Evolutionary conservation across 2,888 invertebrate genomes (phyloP).

Genomic region (Sclerodermus sp.): DNA sequence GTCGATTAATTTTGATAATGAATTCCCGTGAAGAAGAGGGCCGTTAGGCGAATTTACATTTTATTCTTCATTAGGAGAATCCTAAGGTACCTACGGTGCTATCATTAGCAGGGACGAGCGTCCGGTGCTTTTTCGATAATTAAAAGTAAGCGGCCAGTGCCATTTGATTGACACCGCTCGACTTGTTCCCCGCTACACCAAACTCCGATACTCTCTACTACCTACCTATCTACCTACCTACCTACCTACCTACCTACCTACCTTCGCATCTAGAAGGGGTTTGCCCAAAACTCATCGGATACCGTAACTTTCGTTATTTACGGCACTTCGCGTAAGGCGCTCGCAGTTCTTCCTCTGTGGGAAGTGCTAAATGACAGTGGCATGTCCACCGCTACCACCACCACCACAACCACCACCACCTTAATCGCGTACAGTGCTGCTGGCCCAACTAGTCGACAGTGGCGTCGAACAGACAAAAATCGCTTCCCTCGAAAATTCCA

Average conservation of each 20-base stretch:
- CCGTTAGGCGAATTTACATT: conserved; percentile 15
- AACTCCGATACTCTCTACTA: too few species aligned
- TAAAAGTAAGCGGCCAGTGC: conserved; percentile 23
- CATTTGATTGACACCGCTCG: conserved; percentile 31
- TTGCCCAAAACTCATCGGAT: conserved; percentile 3
- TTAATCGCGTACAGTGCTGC: conserved; percentile 5
- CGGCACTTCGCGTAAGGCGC: conserved; percentile 12
- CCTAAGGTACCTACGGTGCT: background rate
- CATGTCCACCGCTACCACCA: conserved; percentile 12
- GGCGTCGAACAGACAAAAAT: conserved; percentile 15
- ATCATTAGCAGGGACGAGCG: conserved; percentile 20
- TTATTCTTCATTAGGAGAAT: conserved; percentile 5
- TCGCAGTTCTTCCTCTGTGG: conserved; percentile 19
- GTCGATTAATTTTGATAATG: conserved; percentile 12
- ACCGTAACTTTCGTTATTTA: conserved; percentile 27
- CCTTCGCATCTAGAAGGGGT: conserved; percentile 7
- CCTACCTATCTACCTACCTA: too few species aligned
- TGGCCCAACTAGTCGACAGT: conserved; percentile 9
- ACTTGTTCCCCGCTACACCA: conserved; percentile 18
- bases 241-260: too few species aligned
- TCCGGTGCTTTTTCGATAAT: conserved; percentile 27
- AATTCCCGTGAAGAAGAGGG: conserved; percentile 6
- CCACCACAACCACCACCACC: too few species aligned
- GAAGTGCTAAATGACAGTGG: conserved; percentile 17
- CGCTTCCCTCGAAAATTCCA: too few species aligned